Evolutionary conservation across 2,888 invertebrate genomes (phyloP).

Genomic region (Antheraea yamamai): DNA sequence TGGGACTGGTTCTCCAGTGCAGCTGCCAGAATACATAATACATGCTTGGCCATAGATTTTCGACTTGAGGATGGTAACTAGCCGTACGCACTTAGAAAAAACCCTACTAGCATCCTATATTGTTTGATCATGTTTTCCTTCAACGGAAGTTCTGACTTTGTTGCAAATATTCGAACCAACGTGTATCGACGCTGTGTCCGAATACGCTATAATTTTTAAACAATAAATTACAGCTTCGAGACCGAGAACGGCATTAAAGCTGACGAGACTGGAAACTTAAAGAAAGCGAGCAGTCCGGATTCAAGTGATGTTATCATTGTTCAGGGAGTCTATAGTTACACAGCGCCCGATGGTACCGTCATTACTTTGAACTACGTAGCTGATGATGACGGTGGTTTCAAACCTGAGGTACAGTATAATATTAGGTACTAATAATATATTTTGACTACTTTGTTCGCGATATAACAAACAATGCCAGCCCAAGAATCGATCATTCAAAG

Average conservation of each 20-base stretch:
- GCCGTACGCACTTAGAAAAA: too few relatives aligned
- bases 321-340: slow-evolving; percentile 86
- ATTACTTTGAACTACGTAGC: slow-evolving; percentile 87
- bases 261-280: slow-evolving; percentile 89
- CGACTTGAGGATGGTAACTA: too few relatives aligned
- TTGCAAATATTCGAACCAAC: too few relatives aligned
- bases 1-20: too few relatives aligned
- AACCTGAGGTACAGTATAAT: slow-evolving; percentile 62
- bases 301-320: slow-evolving; percentile 85
- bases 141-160: too few relatives aligned
- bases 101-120: too few relatives aligned
- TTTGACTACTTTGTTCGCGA: not conserved
- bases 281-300: slow-evolving; percentile 86
- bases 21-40: too few relatives aligned
- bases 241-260: slow-evolving; percentile 91
- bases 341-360: slow-evolving; percentile 86
- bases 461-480: not conserved
- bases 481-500: too few relatives aligned
- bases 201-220: not conserved
- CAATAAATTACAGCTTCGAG: slow-evolving; percentile 84
- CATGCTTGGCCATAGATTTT: too few relatives aligned
- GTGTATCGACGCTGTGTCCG: too few relatives aligned
- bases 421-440: not conserved
- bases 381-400: slow-evolving; percentile 87
- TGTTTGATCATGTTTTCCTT: too few relatives aligned